These are phyloP conservation scores for Nymphalis urticae DNA, from an alignment of 2,888 invertebrate species.

Conservation along the genomic window DNA sequence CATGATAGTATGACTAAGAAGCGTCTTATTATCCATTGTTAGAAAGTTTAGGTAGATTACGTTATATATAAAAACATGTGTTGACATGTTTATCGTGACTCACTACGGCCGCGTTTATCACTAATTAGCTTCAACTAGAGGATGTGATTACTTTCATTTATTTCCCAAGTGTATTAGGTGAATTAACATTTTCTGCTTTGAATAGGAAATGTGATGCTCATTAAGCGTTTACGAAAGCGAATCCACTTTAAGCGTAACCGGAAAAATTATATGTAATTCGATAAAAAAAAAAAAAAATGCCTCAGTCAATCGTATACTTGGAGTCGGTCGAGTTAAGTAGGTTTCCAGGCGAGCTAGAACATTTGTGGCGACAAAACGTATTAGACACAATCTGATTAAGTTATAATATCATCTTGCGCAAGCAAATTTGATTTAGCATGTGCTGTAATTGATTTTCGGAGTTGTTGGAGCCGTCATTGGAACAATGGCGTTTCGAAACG, in stretches of 20 bases:
- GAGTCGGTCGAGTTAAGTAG: constrained; percentile 9
- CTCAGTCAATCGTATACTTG: constrained; percentile 12
- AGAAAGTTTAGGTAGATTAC: constrained; percentile 26
- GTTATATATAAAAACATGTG: constrained; percentile 22
- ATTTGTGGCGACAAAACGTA: constrained; percentile 35
- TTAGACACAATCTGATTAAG: constrained; percentile 50
- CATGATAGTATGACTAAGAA: constrained; percentile 34
- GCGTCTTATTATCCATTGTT: constrained; percentile 33
- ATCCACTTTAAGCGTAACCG: constrained; percentile 30
- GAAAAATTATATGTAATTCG: constrained; percentile 36
- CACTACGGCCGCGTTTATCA: background rate
- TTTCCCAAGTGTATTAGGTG: background rate
- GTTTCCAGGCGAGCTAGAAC: background rate
- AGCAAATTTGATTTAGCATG: constrained; percentile 66
- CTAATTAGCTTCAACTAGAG: background rate
- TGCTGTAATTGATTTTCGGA: constrained; percentile 69
- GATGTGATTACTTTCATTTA: constrained; percentile 5
- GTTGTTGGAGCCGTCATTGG: constrained; percentile 46
- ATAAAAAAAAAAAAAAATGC: constrained; percentile 21
- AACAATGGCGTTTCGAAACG: constrained; percentile 72
- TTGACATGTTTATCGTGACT: constrained; percentile 14
- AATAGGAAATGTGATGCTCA: constrained; percentile 31
- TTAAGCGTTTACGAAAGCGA: constrained; percentile 37
- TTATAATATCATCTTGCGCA: constrained; percentile 59
- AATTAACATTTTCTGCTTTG: background rate